Evolutionary conservation across 1,140 invertebrate species (phyloP), one percentile per base, ranked within the genome.

Genomic region (Meloidogyne hapla): DNA sequence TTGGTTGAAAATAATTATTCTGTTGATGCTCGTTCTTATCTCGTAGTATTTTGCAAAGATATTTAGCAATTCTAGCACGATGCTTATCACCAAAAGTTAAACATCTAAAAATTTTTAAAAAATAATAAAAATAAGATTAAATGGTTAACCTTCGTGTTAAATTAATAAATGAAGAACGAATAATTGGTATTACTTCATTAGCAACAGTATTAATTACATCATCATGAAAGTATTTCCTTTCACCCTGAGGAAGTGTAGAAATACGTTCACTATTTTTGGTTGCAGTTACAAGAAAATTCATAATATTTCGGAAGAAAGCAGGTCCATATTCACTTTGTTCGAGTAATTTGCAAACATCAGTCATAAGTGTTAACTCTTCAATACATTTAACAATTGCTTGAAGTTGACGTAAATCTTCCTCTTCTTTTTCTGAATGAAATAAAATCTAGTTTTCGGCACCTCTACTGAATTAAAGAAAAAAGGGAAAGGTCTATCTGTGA

Each of bases 291-390:
- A 76, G 38, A 28, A 76, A 76, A 25, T 28, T 26, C 74, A 81
- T 74, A 33, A 81, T 21, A 23, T 48, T 45, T 12, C 56, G 40
- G 28, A 79, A 61, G 48, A 79, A 68, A 13, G 61, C 23, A 63
- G 26, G 65, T 25, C 65, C 79, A 26, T 40, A 40, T 40, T 81
- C 71, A 9, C 56, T 63, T 12, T 33, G 28, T 21, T 79, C 78
- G 25, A 79, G 70, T 12, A 81, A 77, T 33, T 77, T 40, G 9
- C 40, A 26, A 23, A 79, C 79, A 18, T 48, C 13, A 42, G 79
- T 63, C 15, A 79, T 75, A n/a, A 80, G 21, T 10, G 64, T 38
- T 15, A 79, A 74, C 26, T 62, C 23, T 5, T 80, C 70, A 33
- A 79, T 67, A 21, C 65, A 67, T 42, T 71, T 6, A 21, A 65